These are phyloP conservation scores for Anomalospiza imberbis DNA, from an alignment of 2,797 vertebrate species.

Conservation along the genomic window DNA sequence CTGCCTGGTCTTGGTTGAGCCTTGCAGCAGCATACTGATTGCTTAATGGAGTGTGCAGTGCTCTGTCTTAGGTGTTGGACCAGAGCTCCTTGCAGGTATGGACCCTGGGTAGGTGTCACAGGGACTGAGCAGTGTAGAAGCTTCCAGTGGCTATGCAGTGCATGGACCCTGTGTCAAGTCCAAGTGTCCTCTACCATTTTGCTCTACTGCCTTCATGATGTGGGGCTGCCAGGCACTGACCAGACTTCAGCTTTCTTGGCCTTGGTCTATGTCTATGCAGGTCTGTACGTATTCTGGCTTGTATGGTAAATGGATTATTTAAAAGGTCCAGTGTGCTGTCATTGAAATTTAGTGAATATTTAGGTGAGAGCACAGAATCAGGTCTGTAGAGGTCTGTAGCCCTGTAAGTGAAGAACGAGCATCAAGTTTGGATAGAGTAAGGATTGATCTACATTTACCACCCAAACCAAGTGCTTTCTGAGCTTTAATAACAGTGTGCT, in stretches of 20 bases:
- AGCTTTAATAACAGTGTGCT: neutral
- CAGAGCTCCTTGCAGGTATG: neutral
- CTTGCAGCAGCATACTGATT: neutral
- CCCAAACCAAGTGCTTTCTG: neutral
- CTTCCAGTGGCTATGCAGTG: neutral
- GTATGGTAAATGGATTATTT: neutral
- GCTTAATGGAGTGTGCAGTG: neutral
- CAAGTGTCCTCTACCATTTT: neutral
- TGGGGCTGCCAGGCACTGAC: neutral
- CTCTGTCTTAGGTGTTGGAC: neutral
- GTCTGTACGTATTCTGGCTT: neutral
- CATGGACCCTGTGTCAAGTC: neutral
- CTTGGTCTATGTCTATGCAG: neutral
- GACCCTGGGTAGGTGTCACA: neutral
- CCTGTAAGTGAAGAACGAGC: neutral
- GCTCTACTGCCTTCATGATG: neutral
- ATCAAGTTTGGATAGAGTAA: neutral
- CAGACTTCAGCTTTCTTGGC: neutral
- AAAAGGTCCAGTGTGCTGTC: neutral
- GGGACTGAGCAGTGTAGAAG: neutral
- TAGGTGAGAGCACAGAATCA: neutral
- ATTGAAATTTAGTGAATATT: neutral
- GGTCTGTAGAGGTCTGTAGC: neutral
- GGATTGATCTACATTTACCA: neutral
- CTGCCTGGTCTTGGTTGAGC: neutral